These are phyloP conservation scores for Myocastor coypus DNA, from an alignment of 2,113 vertebrate genomes.

Conservation along the genomic window DNA sequence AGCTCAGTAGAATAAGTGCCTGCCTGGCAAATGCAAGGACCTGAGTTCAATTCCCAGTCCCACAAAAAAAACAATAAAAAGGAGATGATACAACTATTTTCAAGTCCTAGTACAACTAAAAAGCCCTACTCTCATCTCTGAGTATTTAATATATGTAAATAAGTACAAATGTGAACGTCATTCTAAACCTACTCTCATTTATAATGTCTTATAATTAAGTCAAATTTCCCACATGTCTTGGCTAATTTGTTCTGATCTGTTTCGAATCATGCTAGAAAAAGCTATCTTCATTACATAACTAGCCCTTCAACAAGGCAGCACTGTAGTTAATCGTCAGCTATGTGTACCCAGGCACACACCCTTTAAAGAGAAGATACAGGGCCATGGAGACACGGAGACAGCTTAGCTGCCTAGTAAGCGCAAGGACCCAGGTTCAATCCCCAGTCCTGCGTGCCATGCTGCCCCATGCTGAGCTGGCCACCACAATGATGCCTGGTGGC, in stretches of 20 bases:
- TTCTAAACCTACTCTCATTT: conserved; percentile 49
- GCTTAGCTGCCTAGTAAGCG: too few relatives aligned
- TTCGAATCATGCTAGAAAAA: conserved; percentile 27
- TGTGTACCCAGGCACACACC: background rate
- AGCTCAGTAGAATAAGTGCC: too few relatives aligned
- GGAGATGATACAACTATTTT: conserved; percentile 40
- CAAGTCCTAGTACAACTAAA: conserved; percentile 50
- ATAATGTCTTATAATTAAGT: conserved; percentile 53
- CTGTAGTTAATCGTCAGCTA: background rate
- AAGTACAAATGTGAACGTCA: conserved; percentile 29
- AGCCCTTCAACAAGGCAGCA: conserved; percentile 22
- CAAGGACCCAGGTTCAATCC: too few relatives aligned
- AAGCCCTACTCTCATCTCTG: conserved; percentile 33
- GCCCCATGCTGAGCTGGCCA: too few relatives aligned
- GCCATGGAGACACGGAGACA: too few relatives aligned
- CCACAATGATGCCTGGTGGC: too few relatives aligned
- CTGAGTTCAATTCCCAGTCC: too few relatives aligned
- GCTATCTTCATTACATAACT: background rate
- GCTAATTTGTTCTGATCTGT: conserved; percentile 43
- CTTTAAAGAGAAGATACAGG: background rate
- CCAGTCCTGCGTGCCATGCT: too few relatives aligned
- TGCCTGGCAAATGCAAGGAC: too few relatives aligned
- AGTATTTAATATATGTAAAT: conserved; percentile 61
- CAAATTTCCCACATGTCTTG: conserved; percentile 49
- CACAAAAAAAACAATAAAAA: background rate